phyloP scores from a whole-genome alignment of 2,113 vertebrate species.

The Pedionomus torquatus region DNA sequence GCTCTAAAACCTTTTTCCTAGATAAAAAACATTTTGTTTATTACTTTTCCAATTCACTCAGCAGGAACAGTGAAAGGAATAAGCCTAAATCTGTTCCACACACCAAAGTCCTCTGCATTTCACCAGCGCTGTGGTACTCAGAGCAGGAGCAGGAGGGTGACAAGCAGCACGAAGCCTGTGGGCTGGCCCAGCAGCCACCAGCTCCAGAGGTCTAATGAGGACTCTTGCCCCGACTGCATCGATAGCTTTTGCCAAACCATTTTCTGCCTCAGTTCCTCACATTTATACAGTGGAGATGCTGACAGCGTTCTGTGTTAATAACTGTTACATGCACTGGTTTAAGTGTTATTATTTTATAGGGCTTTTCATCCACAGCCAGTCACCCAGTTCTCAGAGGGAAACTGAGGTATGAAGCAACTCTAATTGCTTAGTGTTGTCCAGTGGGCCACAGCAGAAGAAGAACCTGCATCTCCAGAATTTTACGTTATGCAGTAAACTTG shows the following conservation, averaged over 20 bases:
- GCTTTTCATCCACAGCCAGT: background rate
- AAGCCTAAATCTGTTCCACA: background rate
- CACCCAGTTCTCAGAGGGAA: background rate
- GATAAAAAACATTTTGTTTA: background rate
- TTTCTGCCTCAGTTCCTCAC: slow-evolving; percentile 57
- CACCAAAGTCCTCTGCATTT: background rate
- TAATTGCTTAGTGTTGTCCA: background rate
- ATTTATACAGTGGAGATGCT: slow-evolving; percentile 2
- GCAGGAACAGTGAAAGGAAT: background rate
- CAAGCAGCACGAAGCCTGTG: background rate
- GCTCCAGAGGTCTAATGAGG: slow-evolving; percentile 32
- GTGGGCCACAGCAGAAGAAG: background rate
- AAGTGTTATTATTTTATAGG: slow-evolving; percentile 2
- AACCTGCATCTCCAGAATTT: background rate
- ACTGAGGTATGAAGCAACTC: background rate
- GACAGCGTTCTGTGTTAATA: background rate
- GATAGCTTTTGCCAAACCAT: slow-evolving; percentile 34
- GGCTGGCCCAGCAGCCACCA: background rate
- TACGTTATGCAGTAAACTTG: background rate
- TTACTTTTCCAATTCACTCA: slow-evolving; percentile 8
- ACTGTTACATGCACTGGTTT: background rate
- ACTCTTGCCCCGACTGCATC: background rate
- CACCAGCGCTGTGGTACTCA: accelerated
- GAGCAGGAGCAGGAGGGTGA: background rate
- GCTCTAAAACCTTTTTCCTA: background rate